Conservation (phyloP, 2,888 invertebrate genomes). For the Metacarcinus magister region DNA sequence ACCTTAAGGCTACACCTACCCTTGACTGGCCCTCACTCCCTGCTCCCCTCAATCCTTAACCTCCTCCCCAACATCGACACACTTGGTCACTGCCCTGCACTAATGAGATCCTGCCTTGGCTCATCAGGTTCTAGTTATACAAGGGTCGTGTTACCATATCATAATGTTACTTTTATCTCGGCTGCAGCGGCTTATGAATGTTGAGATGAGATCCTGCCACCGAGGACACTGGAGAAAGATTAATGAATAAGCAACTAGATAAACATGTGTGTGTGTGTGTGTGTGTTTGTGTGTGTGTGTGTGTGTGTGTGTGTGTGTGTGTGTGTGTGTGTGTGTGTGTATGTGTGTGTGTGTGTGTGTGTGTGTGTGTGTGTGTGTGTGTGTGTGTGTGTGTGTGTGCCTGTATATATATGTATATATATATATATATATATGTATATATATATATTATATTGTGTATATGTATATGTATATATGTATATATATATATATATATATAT, state of each 20-base stretch:
- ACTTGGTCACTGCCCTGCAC: slow-evolving; percentile 26
- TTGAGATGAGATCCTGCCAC: not conserved
- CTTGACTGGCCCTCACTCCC: too few species aligned
- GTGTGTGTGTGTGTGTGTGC: too few species aligned
- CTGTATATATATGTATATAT: too few species aligned
- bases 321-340: too few species aligned
- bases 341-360: too few species aligned
- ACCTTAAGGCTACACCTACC: too few species aligned
- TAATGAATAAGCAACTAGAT: not conserved
- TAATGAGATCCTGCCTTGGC: slow-evolving; percentile 12
- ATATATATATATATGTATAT: too few species aligned
- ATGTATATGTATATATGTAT: too few species aligned
- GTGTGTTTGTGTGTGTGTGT: not conserved
- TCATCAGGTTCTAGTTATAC: not conserved
- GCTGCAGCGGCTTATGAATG: not conserved
- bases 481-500: too few species aligned
- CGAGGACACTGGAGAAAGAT: not conserved
- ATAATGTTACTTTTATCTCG: not conserved
- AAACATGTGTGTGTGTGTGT: slow-evolving; percentile 26
- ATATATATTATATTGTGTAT: too few species aligned
- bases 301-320: slow-evolving; percentile 29
- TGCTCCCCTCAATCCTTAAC: too few species aligned
- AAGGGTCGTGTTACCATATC: not conserved
- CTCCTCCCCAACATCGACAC: not conserved
- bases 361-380: too few species aligned